Conservation (phyloP, 2,113 vertebrate genomes). For the Pteruthius melanotis region DNA sequence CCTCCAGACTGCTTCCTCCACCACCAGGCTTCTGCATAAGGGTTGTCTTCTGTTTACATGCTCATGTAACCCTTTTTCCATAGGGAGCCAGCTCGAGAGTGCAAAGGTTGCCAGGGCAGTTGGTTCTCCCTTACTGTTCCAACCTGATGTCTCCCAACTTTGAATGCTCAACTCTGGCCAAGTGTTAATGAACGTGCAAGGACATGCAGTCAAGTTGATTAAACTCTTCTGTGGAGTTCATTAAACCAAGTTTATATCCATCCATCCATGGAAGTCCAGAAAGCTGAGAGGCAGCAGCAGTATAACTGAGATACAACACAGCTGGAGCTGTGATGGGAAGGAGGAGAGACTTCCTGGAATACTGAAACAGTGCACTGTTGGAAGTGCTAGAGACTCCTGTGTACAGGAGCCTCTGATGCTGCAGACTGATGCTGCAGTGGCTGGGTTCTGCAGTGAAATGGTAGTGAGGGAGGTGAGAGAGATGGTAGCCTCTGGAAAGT, state of each 20-base stretch:
- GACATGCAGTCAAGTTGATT: not conserved
- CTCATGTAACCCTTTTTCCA: not conserved
- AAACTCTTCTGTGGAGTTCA: not conserved
- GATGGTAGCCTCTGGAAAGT: not conserved
- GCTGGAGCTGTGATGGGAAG: not conserved
- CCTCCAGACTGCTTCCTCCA: not conserved
- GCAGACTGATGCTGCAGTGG: not conserved
- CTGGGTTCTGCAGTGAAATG: not conserved
- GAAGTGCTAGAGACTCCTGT: not conserved
- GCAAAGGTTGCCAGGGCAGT: not conserved
- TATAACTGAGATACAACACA: not conserved
- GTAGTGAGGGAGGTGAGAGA: not conserved
- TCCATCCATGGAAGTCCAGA: fast-evolving
- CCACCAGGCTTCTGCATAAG: not conserved
- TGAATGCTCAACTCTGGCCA: not conserved
- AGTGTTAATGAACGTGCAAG: not conserved
- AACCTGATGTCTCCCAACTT: not conserved
- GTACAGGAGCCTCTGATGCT: fast-evolving
- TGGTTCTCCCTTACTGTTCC: not conserved
- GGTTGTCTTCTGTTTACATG: not conserved
- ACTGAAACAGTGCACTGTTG: too few relatives aligned
- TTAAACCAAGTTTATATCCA: not conserved
- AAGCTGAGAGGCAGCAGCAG: not conserved
- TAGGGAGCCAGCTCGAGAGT: not conserved
- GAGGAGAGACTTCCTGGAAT: not conserved